Conservation (phyloP, 2,888 invertebrate species). For the Eubasilissa splendida region DNA sequence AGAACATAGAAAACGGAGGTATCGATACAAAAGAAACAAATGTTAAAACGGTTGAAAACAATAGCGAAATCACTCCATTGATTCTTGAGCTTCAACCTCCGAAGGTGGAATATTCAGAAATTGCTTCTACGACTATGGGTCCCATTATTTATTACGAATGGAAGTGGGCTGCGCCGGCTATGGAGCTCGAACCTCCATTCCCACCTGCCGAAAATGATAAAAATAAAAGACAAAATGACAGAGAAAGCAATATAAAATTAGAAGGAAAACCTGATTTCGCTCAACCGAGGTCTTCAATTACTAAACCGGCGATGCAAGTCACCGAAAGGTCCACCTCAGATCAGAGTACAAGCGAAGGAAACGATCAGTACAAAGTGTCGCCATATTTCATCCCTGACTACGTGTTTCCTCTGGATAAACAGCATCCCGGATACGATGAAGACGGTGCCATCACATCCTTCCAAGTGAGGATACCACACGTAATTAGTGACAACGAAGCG, state of each 20-base stretch:
- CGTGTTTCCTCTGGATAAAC: slow-evolving; percentile 74
- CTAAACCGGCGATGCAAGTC: slow-evolving; percentile 62
- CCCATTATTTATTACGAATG: slow-evolving; percentile 78
- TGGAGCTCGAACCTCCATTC: slow-evolving; percentile 71
- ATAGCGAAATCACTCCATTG: slow-evolving; percentile 60
- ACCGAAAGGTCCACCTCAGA: slow-evolving; percentile 63
- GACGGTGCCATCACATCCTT: slow-evolving; percentile 75
- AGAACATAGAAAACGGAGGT: slow-evolving; percentile 10
- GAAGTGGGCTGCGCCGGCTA: slow-evolving; percentile 78
- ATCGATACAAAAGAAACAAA: slow-evolving; percentile 23
- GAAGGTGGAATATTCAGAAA: slow-evolving; percentile 66
- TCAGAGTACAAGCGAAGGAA: slow-evolving; percentile 59
- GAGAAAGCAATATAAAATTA: slow-evolving; percentile 52
- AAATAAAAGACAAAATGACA: slow-evolving; percentile 64
- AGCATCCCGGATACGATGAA: slow-evolving; percentile 74
- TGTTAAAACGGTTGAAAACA: slow-evolving; percentile 19
- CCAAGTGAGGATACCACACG: slow-evolving; percentile 72
- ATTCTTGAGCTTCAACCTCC: slow-evolving; percentile 71
- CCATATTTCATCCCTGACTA: slow-evolving; percentile 77
- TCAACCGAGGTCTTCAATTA: slow-evolving; percentile 60
- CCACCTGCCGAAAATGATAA: slow-evolving; percentile 63
- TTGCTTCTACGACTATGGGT: slow-evolving; percentile 72
- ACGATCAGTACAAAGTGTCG: slow-evolving; percentile 70
- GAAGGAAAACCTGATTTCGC: slow-evolving; percentile 59
- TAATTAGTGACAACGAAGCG: slow-evolving; percentile 63